These are phyloP conservation scores for Xylocopa sonorina DNA, from an alignment of 1,140 invertebrate genomes.

Conservation along the genomic window DNA sequence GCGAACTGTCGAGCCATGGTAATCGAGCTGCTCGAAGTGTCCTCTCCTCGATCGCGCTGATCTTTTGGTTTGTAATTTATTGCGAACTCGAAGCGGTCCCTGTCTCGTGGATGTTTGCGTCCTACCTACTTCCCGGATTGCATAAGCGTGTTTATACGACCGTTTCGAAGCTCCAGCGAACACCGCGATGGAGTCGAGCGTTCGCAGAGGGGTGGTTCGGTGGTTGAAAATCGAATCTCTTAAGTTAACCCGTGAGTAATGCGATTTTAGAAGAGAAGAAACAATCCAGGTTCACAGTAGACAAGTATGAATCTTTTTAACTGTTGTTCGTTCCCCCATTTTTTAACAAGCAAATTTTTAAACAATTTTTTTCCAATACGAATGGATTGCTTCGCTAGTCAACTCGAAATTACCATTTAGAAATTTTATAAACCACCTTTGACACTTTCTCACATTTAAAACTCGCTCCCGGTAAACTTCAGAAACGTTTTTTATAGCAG, in stretches of 20 bases:
- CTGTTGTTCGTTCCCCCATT: too few relatives aligned
- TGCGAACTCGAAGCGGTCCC: constrained; percentile 19
- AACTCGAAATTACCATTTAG: too few relatives aligned
- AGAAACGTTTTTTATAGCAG: too few relatives aligned
- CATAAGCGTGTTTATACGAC: constrained; percentile 17
- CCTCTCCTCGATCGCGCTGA: constrained; percentile 30
- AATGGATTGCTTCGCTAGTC: too few relatives aligned
- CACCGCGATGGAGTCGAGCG: neutral
- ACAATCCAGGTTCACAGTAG: too few relatives aligned
- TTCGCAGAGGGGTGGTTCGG: too few relatives aligned
- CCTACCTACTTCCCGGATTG: constrained; percentile 15
- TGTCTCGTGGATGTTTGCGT: constrained; percentile 15
- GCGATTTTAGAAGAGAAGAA: neutral
- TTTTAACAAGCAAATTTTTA: too few relatives aligned
- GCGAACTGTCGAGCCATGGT: neutral
- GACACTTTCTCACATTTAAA: too few relatives aligned
- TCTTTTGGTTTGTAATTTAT: constrained; percentile 36
- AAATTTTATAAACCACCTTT: too few relatives aligned
- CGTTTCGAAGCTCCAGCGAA: neutral
- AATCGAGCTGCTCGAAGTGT: constrained; percentile 17
- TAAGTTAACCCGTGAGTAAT: neutral
- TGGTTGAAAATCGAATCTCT: neutral
- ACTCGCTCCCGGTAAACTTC: too few relatives aligned
- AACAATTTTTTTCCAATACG: too few relatives aligned
- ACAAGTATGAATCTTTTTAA: too few relatives aligned